Evolutionary conservation across 1,140 invertebrate genomes (phyloP).

Genomic region (Drosophila albomicans): DNA sequence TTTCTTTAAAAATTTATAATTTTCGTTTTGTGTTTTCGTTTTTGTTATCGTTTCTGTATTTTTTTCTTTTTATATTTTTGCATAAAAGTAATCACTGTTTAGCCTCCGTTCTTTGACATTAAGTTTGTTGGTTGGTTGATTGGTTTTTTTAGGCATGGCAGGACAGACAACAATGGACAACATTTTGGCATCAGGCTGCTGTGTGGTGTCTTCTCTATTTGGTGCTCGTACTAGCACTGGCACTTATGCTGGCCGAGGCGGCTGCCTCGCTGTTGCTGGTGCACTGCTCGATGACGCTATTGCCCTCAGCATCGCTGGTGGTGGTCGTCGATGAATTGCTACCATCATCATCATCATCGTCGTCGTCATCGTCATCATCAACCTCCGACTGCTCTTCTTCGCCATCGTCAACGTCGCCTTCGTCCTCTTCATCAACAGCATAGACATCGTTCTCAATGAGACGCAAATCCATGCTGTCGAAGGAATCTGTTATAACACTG

Average conservation of each 20-base stretch:
- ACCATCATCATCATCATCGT: slow-evolving; percentile 42
- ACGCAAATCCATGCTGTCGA: slow-evolving; percentile 72
- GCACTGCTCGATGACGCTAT: slow-evolving; percentile 80
- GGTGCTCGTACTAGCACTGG: slow-evolving; percentile 51
- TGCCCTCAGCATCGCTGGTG: slow-evolving; percentile 74
- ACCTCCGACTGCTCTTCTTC: slow-evolving; percentile 54
- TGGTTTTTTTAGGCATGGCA: slow-evolving; percentile 52
- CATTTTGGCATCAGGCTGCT: slow-evolving; percentile 9
- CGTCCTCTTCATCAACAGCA: slow-evolving; percentile 58
- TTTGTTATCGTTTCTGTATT: slow-evolving; percentile 31
- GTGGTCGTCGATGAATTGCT: slow-evolving; percentile 64
- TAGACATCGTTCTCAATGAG: slow-evolving; percentile 72
- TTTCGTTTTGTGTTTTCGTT: slow-evolving; percentile 30
- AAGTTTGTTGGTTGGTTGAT: slow-evolving; percentile 68
- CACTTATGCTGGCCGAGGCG: slow-evolving; percentile 49
- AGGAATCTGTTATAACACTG: slow-evolving; percentile 73
- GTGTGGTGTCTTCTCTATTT: slow-evolving; percentile 44
- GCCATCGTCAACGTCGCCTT: slow-evolving; percentile 68
- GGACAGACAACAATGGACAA: slow-evolving; percentile 43
- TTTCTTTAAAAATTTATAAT: slow-evolving; percentile 57
- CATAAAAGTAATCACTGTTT: slow-evolving; percentile 79
- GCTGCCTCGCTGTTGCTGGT: slow-evolving; percentile 71
- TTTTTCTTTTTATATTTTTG: slow-evolving; percentile 41
- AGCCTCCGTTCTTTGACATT: slow-evolving; percentile 82
- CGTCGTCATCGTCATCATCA: slow-evolving; percentile 47